These are phyloP conservation scores for Gymnogyps californianus DNA, from an alignment of 2,113 vertebrate genomes.

Conservation along the genomic window DNA sequence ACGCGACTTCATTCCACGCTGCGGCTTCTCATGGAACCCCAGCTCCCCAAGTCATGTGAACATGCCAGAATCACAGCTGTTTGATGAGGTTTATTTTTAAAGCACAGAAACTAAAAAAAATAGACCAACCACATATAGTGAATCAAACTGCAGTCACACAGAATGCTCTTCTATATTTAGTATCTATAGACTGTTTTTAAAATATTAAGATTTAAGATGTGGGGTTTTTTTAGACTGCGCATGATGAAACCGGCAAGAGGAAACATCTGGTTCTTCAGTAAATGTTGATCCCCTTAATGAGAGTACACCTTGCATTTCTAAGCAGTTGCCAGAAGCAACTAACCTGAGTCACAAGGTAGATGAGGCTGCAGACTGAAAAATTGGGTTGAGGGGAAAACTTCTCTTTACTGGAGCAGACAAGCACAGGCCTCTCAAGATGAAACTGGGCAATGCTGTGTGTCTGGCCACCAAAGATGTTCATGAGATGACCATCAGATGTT, in stretches of 20 bases:
- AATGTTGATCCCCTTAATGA: neutral
- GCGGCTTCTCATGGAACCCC: neutral
- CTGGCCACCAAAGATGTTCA: neutral
- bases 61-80: neutral
- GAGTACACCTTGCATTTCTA: neutral
- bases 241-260: neutral
- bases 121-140: neutral
- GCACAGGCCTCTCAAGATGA: neutral
- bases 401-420: neutral
- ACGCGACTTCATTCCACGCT: rapidly evolving
- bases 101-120: neutral
- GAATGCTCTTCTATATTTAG: neutral
- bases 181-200: neutral
- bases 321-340: neutral
- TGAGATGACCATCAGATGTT: neutral
- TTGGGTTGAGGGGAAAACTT: neutral
- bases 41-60: neutral
- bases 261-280: neutral
- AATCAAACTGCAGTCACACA: neutral
- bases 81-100: neutral
- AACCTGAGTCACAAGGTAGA: neutral
- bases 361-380: neutral
- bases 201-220: neutral
- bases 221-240: neutral
- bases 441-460: neutral